Percentiles rank a stretch among this genome's conserved stretches.
Evolutionary conservation across 2,113 vertebrate species (phyloP).

Genomic region (Catharus bicknelli): DNA sequence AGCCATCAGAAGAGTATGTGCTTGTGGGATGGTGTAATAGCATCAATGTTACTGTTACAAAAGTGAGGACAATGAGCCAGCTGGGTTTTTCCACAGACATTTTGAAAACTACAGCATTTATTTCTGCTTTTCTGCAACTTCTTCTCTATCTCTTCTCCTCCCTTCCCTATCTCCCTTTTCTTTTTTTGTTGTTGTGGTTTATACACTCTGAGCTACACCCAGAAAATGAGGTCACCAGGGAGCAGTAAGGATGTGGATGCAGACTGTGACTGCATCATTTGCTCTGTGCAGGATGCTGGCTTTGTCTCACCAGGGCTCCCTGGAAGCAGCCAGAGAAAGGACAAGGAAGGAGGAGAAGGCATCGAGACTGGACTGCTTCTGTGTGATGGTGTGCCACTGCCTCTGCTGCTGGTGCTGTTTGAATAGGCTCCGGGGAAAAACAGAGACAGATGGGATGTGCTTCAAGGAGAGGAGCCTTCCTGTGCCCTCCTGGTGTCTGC

Average conservation of each 20-base stretch:
- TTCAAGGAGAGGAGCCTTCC: background rate
- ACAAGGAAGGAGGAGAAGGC: background rate
- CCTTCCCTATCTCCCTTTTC: background rate
- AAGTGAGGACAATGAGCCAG: slow-evolving; percentile 59
- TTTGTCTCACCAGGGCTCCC: background rate
- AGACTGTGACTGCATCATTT: background rate
- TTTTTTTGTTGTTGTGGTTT: background rate
- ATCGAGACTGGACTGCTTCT: accelerated
- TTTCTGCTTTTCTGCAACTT: slow-evolving; percentile 65
- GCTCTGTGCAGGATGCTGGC: background rate
- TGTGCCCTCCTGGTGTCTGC: background rate
- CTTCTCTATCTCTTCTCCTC: slow-evolving; percentile 43
- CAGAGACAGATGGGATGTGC: background rate
- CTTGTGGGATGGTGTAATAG: slow-evolving; percentile 45
- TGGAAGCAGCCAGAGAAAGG: background rate
- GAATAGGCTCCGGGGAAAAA: background rate
- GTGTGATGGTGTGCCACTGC: background rate
- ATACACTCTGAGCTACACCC: slow-evolving; percentile 18
- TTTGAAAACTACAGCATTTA: slow-evolving; percentile 18
- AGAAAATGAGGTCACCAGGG: slow-evolving; percentile 28
- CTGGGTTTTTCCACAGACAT: slow-evolving; percentile 61
- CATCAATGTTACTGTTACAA: slow-evolving; percentile 57
- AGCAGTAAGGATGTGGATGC: background rate
- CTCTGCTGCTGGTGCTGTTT: background rate
- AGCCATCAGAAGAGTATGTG: slow-evolving; percentile 13